phyloP scores from a whole-genome alignment of 2,797 vertebrate species.

The Sebastes vulpes region DNA sequence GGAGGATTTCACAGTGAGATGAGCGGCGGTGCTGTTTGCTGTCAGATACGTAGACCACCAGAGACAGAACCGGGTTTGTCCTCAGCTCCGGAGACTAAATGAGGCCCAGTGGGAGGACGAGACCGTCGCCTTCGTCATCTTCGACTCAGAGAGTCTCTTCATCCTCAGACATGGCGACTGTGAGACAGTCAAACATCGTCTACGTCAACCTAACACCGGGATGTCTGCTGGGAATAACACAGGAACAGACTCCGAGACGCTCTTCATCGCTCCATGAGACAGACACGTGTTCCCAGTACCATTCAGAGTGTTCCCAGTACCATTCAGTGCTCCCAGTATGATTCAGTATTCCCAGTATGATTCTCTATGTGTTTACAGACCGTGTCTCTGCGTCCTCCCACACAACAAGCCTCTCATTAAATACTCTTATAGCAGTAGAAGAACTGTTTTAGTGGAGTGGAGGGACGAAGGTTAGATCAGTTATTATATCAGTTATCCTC shows the following conservation, averaged over 20 bases:
- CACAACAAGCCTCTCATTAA: neutral
- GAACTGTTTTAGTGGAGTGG: neutral
- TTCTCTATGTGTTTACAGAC: neutral
- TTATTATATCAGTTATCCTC: too few species aligned
- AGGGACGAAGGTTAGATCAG: too few species aligned
- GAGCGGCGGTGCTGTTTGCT: constrained; percentile 19
- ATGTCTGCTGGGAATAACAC: constrained; percentile 73
- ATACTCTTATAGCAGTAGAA: neutral
- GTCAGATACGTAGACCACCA: constrained; percentile 36
- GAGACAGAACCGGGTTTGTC: constrained; percentile 55
- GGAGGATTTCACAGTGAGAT: neutral
- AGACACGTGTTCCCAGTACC: constrained; percentile 14
- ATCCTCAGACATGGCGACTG: constrained; percentile 40
- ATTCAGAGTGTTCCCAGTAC: neutral
- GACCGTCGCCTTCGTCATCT: constrained; percentile 59
- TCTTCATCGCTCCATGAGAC: constrained; percentile 51
- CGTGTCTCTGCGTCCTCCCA: neutral
- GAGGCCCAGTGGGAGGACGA: constrained; percentile 74
- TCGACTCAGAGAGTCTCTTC: constrained; percentile 44
- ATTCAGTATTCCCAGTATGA: neutral
- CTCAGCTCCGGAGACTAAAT: constrained; percentile 68
- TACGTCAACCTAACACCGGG: constrained; percentile 67
- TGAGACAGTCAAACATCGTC: constrained; percentile 76
- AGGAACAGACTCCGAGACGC: constrained; percentile 67
- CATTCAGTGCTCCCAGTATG: neutral